phyloP scores from a whole-genome alignment of 30 jellyfish, hydroid and myxozoan species.

The Cassiopea andromeda region DNA sequence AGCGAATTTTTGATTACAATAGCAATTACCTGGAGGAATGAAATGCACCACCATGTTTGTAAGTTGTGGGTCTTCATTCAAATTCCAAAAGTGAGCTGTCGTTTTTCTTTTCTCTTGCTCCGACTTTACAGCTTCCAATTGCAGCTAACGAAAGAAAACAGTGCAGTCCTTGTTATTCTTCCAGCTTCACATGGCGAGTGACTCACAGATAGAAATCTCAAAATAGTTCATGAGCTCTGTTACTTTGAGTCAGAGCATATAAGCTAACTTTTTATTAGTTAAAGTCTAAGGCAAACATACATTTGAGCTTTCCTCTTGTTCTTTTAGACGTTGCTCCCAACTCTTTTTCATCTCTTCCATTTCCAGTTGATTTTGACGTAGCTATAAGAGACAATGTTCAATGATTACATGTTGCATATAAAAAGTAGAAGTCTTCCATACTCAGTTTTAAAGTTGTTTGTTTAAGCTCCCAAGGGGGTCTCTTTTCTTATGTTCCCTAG shows the following conservation, averaged over 20 bases:
- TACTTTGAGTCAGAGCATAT: no score
- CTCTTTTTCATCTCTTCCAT: conserved; percentile 75
- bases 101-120: conserved; percentile 71
- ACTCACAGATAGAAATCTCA: neutral
- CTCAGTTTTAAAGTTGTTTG: no score
- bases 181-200: neutral
- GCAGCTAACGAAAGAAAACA: conserved; percentile 27
- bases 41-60: conserved; percentile 91
- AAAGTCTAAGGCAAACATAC: conserved; percentile 23
- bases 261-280: no score
- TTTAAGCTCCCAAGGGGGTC: no score
- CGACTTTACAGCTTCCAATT: conserved; percentile 55
- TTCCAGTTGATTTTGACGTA: conserved; percentile 69
- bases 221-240: neutral
- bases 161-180: neutral
- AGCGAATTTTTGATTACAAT: neutral
- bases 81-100: conserved; percentile 79
- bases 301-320: conserved; percentile 52
- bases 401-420: neutral
- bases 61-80: conserved; percentile 88
- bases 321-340: conserved; percentile 82
- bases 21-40: conserved; percentile 68
- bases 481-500: no score
- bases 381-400: conserved; percentile 6
- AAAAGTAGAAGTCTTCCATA: neutral